phyloP scores from a whole-genome alignment of 2,797 vertebrate genomes.

The Falco columbarius region DNA sequence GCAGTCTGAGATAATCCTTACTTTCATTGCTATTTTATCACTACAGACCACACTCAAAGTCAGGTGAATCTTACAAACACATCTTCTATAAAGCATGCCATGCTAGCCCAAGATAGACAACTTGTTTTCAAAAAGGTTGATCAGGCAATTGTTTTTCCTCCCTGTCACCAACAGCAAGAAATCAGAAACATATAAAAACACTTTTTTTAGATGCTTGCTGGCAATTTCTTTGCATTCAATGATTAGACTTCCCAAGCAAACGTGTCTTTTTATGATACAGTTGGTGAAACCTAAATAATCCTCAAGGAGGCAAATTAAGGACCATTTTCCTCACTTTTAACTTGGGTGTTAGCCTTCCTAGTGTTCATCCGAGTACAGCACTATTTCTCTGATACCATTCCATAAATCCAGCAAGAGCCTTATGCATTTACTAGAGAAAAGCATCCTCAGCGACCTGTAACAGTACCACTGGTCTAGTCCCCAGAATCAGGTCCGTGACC shows the following conservation, averaged over 20 bases:
- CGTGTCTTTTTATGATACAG: neutral
- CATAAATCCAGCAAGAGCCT: neutral
- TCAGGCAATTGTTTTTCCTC: neutral
- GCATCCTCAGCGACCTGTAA: fast-evolving
- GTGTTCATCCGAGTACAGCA: neutral
- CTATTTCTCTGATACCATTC: neutral
- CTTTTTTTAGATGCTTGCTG: neutral
- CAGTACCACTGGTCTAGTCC: fast-evolving
- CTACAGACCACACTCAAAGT: neutral
- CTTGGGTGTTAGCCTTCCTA: neutral
- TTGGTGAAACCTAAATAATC: neutral
- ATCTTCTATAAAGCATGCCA: too few species aligned
- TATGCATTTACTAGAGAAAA: neutral
- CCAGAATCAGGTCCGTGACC: neutral
- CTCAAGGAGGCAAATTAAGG: neutral
- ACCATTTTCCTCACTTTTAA: neutral
- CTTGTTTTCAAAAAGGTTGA: neutral
- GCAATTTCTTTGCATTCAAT: neutral
- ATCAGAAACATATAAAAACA: neutral
- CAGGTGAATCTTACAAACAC: neutral
- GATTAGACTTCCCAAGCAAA: neutral
- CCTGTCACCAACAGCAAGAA: neutral
- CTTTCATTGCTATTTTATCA: too few species aligned
- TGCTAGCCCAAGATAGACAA: neutral
- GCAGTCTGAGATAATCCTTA: neutral